A percentile compares a stretch with the other conserved stretches of the same genome.
These are phyloP conservation scores for Leptinotarsa undecemlineata DNA, from an alignment of 1,140 invertebrate genomes.

Conservation along the genomic window DNA sequence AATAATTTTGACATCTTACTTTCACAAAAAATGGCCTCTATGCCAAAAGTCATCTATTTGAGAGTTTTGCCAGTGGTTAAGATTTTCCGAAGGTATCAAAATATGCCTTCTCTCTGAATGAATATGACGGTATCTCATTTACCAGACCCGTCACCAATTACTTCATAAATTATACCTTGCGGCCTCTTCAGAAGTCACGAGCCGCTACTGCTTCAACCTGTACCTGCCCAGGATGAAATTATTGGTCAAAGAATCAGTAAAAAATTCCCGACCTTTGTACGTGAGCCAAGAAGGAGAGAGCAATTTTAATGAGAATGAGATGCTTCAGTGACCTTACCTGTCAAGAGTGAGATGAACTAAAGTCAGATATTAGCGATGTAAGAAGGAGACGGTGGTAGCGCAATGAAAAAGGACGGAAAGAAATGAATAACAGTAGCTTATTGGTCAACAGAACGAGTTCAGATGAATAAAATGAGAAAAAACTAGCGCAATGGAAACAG, in stretches of 20 bases:
- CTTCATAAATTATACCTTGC: background rate
- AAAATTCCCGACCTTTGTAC: conserved; percentile 28
- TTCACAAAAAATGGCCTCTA: too few species aligned
- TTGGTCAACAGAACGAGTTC: conserved; percentile 27
- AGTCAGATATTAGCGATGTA: conserved; percentile 20
- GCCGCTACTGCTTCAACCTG: conserved; percentile 18
- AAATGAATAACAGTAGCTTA: conserved; percentile 29
- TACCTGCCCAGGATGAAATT: conserved; percentile 23
- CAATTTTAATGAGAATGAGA: conserved; percentile 22
- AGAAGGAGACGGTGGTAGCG: conserved; percentile 6
- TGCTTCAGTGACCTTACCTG: conserved; percentile 25
- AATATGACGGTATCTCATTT: too few species aligned
- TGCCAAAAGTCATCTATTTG: too few species aligned
- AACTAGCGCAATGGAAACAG: conserved; percentile 20
- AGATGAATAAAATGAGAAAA: conserved; percentile 27
- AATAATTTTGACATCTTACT: too few species aligned
- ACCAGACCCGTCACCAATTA: background rate
- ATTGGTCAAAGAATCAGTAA: conserved; percentile 25
- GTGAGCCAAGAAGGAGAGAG: conserved; percentile 20
- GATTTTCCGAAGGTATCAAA: too few species aligned
- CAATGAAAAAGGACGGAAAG: conserved; percentile 19
- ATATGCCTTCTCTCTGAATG: too few species aligned
- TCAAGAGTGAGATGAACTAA: conserved; percentile 24
- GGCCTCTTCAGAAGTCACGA: conserved; percentile 10
- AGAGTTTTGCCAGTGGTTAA: too few species aligned